A percentile compares a stretch with the other conserved stretches of the same genome.
These are phyloP conservation scores for Ormyrus nitidulus DNA, from an alignment of 2,888 invertebrate species.

Conservation along the genomic window DNA sequence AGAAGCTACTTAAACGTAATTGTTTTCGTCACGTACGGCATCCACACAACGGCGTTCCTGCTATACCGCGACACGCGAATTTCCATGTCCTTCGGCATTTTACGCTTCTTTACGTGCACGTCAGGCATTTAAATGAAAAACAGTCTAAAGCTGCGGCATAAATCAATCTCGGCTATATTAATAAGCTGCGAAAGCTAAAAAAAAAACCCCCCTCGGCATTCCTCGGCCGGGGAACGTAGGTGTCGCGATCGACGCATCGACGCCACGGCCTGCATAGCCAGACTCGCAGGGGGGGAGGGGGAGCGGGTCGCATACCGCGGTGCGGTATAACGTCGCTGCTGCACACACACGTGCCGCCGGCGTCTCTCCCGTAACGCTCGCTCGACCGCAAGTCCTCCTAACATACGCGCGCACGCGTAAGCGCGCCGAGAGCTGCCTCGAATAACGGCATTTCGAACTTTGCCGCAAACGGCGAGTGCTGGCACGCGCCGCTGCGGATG, in stretches of 20 bases:
- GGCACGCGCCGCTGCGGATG: slow-evolving; percentile 35
- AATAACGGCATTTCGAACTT: slow-evolving; percentile 53
- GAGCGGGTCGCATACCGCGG: slow-evolving; percentile 25
- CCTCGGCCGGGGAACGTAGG: no score
- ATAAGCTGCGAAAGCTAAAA: no score
- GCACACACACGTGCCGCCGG: neutral
- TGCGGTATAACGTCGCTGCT: slow-evolving; percentile 14
- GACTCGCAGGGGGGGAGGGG: neutral
- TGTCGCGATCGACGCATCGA: neutral
- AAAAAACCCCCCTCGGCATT: no score
- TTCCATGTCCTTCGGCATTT: slow-evolving; percentile 42
- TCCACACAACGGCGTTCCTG: neutral
- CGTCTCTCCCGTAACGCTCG: neutral
- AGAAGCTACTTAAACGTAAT: slow-evolving; percentile 1
- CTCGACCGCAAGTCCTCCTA: slow-evolving; percentile 23
- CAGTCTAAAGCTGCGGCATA: no score
- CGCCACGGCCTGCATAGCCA: neutral
- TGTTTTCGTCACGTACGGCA: slow-evolving; percentile 24
- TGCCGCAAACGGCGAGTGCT: slow-evolving; percentile 42
- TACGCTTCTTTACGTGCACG: slow-evolving; percentile 28
- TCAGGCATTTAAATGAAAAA: neutral
- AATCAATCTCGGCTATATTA: no score
- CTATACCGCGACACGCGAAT: slow-evolving; percentile 33
- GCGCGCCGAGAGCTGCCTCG: neutral
- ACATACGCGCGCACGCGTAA: neutral